A percentile compares a stretch with the other conserved stretches of the same genome.
phyloP scores from a whole-genome alignment of 1,140 invertebrate genomes.

The Hestina assimilis region DNA sequence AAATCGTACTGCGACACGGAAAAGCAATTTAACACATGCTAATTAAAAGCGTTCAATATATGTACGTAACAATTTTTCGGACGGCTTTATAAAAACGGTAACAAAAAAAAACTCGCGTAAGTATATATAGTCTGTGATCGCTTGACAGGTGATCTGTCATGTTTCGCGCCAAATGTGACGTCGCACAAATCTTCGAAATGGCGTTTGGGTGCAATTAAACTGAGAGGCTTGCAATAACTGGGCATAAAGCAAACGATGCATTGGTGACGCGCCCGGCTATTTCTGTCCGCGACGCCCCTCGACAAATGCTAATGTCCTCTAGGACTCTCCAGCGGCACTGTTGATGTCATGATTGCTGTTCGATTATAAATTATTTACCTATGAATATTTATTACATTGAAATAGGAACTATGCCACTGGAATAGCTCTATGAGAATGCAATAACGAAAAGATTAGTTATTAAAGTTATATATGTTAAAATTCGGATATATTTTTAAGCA shows the following conservation, averaged over 20 bases:
- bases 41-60: constrained; percentile 44
- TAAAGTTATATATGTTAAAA: too few species aligned
- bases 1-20: constrained; percentile 47
- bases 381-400: background rate
- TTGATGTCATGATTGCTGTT: constrained; percentile 24
- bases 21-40: constrained; percentile 52
- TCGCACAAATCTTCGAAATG: constrained; percentile 68
- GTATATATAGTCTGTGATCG: constrained; percentile 17
- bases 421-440: background rate
- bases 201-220: constrained; percentile 64
- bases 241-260: constrained; percentile 61
- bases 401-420: background rate
- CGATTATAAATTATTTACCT: constrained; percentile 20
- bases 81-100: background rate
- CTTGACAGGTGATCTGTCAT: constrained; percentile 47
- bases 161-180: constrained; percentile 63
- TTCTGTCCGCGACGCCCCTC: constrained; percentile 62
- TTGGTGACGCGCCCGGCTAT: constrained; percentile 69
- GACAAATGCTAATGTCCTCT: constrained; percentile 75
- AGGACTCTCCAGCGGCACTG: constrained; percentile 48
- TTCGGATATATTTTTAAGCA: too few species aligned
- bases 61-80: constrained; percentile 14
- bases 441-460: background rate
- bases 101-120: background rate
- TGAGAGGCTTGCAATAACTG: constrained; percentile 60